phyloP scores from a whole-genome alignment of 2,113 vertebrate genomes.

The Hucho hucho region DNA sequence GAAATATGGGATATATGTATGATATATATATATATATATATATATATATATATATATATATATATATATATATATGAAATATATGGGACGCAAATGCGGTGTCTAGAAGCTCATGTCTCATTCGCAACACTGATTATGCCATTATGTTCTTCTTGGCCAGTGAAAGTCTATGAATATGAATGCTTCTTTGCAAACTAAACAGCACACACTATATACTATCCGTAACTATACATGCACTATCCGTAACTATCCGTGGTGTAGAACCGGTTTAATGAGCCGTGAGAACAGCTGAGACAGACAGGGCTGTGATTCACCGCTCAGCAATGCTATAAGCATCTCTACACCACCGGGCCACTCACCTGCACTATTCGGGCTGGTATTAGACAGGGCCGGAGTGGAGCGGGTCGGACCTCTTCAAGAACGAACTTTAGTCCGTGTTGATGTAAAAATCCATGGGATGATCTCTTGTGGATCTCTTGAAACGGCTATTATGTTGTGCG shows the following conservation, averaged over 20 bases:
- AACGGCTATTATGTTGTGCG: neutral
- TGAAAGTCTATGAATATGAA: neutral
- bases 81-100: too few species aligned
- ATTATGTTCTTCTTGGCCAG: neutral
- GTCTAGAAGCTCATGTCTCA: too few species aligned
- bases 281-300: slow-evolving; percentile 12
- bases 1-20: too few species aligned
- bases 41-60: too few species aligned
- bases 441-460: neutral
- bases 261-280: slow-evolving; percentile 7
- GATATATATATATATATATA: too few species aligned
- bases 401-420: neutral
- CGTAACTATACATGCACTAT: slow-evolving; percentile 41
- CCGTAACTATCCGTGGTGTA: slow-evolving; percentile 38
- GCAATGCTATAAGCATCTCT: slow-evolving; percentile 21
- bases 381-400: neutral
- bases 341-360: slow-evolving; percentile 39
- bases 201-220: slow-evolving; percentile 23
- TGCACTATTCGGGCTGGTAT: slow-evolving; percentile 15
- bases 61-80: too few species aligned
- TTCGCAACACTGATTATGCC: too few species aligned
- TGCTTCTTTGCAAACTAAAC: neutral
- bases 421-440: neutral
- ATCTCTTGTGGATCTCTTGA: neutral
- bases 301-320: slow-evolving; percentile 50